phyloP scores from a whole-genome alignment of 2,888 invertebrate genomes.

The Mythimna pallens region DNA sequence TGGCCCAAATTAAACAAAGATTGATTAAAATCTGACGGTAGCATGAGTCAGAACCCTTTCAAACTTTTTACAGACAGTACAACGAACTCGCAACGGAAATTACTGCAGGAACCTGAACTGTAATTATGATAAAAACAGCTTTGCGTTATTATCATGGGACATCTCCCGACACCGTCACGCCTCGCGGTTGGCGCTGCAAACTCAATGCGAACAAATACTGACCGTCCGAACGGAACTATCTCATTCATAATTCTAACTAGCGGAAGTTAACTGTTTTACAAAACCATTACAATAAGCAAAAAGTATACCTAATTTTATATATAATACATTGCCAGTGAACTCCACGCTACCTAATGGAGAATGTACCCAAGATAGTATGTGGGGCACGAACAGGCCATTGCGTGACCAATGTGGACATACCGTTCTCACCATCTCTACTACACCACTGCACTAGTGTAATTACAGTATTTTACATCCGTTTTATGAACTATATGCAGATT shows the following conservation, averaged over 20 bases:
- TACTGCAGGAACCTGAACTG: slow-evolving; percentile 55
- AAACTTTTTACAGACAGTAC: slow-evolving; percentile 49
- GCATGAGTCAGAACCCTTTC: slow-evolving; percentile 22
- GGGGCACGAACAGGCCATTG: slow-evolving; percentile 71
- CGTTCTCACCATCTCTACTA: slow-evolving; percentile 65
- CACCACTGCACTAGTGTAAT: slow-evolving; percentile 54
- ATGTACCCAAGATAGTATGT: slow-evolving; percentile 68
- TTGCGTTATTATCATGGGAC: slow-evolving; percentile 72
- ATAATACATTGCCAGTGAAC: slow-evolving; percentile 64
- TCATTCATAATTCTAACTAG: slow-evolving; percentile 76
- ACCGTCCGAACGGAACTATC: slow-evolving; percentile 72
- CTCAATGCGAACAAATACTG: slow-evolving; percentile 77
- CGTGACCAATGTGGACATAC: slow-evolving; percentile 75
- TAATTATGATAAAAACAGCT: slow-evolving; percentile 62
- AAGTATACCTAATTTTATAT: slow-evolving; percentile 43
- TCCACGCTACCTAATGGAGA: slow-evolving; percentile 76
- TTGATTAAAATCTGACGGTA: slow-evolving; percentile 26
- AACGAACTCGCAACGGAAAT: slow-evolving; percentile 61
- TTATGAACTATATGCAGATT: slow-evolving; percentile 23
- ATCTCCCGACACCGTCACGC: slow-evolving; percentile 84
- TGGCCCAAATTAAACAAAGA: slow-evolving; percentile 7
- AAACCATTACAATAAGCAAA: slow-evolving; percentile 61
- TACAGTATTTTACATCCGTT: slow-evolving; percentile 64
- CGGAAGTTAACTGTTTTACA: slow-evolving; percentile 76
- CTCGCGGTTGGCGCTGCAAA: slow-evolving; percentile 70